Evolutionary conservation across 2,888 invertebrate species (phyloP).

Genomic region (Nineta flava): DNA sequence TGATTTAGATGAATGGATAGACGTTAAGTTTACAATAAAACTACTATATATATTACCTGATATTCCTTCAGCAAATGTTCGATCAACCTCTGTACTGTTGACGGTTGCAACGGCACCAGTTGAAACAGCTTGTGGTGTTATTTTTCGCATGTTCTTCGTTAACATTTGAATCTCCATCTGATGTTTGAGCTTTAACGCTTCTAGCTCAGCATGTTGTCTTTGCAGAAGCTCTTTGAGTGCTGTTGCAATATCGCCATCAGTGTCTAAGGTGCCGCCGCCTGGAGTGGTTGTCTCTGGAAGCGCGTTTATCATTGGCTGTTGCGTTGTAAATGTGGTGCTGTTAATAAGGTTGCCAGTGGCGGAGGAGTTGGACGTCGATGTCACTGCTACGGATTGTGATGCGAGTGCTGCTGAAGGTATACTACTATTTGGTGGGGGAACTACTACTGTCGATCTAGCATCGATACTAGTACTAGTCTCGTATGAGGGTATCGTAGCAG

Average conservation of each 20-base stretch:
- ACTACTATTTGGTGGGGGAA: background rate
- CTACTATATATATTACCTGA: too few relatives aligned
- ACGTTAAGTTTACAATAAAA: too few relatives aligned
- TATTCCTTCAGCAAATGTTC: too few relatives aligned
- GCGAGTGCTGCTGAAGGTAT: background rate
- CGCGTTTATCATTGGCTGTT: too few relatives aligned
- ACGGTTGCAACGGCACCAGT: too few relatives aligned
- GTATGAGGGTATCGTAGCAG: background rate
- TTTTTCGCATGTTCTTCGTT: background rate
- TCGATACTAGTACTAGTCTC: background rate
- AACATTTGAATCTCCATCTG: conserved; percentile 21
- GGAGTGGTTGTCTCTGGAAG: background rate
- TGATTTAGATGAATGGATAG: too few relatives aligned
- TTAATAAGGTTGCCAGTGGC: background rate
- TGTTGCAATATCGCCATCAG: background rate
- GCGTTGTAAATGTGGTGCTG: too few relatives aligned
- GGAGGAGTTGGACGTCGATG: background rate
- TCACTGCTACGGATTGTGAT: background rate
- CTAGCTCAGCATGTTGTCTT: conserved; percentile 36
- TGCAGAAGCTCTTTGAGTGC: conserved; percentile 26
- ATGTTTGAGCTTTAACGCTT: conserved; percentile 35
- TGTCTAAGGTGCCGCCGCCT: background rate
- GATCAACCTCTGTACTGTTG: too few relatives aligned
- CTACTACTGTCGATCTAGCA: too few relatives aligned
- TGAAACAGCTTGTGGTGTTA: background rate